Conservation (phyloP, 2,113 vertebrate species). For the Sebastes fasciatus region DNA sequence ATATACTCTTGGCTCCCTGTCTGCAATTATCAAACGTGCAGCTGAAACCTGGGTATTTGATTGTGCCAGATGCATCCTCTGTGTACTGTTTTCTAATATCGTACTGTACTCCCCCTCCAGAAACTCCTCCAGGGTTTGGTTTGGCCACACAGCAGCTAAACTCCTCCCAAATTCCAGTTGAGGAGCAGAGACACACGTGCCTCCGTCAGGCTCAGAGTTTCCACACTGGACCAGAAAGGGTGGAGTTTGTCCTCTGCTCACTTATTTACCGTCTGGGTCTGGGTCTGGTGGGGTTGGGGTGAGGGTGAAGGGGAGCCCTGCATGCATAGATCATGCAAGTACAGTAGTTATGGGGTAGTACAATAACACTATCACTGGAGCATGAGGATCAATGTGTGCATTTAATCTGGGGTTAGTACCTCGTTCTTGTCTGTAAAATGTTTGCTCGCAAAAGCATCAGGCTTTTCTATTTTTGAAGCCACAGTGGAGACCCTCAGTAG, state of each 20-base stretch:
- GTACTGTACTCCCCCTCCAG: neutral
- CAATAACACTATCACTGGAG: neutral
- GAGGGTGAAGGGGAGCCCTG: neutral
- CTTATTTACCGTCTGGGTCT: conserved; percentile 47
- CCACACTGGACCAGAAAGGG: conserved; percentile 65
- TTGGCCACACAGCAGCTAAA: conserved; percentile 19
- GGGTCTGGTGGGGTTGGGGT: conserved; percentile 26
- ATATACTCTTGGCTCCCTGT: no score
- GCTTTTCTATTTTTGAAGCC: neutral
- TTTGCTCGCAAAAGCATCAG: neutral
- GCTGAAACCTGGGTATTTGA: no score
- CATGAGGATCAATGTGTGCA: neutral
- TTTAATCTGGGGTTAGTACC: neutral
- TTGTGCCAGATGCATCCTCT: neutral
- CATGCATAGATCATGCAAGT: neutral
- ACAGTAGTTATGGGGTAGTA: neutral
- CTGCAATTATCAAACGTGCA: no score
- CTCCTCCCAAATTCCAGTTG: conserved; percentile 47
- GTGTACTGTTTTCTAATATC: neutral
- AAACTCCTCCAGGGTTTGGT: conserved; percentile 28
- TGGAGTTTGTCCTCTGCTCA: conserved; percentile 45
- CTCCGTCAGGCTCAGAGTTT: conserved; percentile 69
- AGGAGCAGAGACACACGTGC: conserved; percentile 57
- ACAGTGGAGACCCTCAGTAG: neutral
- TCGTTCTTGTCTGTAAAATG: conserved; percentile 8